Evolutionary conservation across 2,888 invertebrate species (phyloP).

Genomic region (Lithophane semibrunnea): DNA sequence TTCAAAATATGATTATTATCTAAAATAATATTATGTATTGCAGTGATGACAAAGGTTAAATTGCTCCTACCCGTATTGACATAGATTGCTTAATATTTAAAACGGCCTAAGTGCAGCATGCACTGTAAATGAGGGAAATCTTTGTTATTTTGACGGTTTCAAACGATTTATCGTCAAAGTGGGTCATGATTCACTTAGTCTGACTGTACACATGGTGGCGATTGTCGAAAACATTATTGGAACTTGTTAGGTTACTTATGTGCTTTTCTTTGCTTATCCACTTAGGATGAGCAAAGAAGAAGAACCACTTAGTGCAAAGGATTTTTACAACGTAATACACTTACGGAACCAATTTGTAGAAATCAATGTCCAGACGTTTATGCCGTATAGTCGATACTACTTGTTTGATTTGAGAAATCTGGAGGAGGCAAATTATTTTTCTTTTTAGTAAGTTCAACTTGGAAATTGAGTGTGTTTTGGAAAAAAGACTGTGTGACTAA

Average conservation of each 20-base stretch:
- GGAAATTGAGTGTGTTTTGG: not conserved
- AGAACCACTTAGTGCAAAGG: constrained; percentile 69
- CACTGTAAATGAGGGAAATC: no score
- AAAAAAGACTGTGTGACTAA: not conserved
- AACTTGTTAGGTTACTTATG: not conserved
- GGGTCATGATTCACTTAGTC: no score
- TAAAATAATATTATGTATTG: no score
- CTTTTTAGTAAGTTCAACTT: not conserved
- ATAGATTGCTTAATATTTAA: no score
- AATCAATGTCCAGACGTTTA: constrained; percentile 81
- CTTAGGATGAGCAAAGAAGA: constrained; percentile 55
- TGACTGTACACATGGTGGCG: no score
- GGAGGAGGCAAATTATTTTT: constrained; percentile 36
- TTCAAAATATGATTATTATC: no score
- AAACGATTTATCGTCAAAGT: no score
- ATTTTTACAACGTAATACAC: constrained; percentile 79
- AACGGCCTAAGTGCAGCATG: no score
- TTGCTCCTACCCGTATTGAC: no score
- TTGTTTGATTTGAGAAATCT: constrained; percentile 21
- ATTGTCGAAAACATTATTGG: no score
- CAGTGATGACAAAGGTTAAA: no score
- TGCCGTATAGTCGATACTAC: constrained; percentile 60
- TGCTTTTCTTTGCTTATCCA: constrained; percentile 63
- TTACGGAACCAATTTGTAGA: constrained; percentile 79
- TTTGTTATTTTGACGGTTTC: no score